Percentiles rank a stretch among this genome's conserved stretches.
Conservation (phyloP, 2,113 vertebrate genomes). For the Entosphenus tridentatus region DNA sequence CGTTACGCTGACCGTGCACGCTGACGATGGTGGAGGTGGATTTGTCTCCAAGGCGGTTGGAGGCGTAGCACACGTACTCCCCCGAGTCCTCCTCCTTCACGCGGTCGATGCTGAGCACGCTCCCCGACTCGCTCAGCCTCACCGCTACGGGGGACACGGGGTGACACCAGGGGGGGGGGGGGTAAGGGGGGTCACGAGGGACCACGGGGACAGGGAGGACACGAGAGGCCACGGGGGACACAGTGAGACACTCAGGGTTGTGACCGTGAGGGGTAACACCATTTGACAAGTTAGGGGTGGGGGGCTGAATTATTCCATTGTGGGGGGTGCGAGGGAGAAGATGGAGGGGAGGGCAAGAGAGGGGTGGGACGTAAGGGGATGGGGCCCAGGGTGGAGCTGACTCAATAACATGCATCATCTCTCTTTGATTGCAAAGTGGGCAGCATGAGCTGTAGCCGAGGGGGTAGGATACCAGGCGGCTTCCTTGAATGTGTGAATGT, state of each 20-base stretch:
- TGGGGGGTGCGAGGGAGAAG: neutral
- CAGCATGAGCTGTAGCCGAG: no score
- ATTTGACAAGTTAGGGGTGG: neutral
- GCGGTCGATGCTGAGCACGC: neutral
- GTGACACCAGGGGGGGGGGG: neutral
- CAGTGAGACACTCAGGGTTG: neutral
- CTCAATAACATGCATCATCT: no score
- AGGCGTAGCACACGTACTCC: neutral
- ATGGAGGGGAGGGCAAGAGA: neutral
- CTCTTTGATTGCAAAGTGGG: no score
- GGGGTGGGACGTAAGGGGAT: neutral
- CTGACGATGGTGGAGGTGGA: neutral
- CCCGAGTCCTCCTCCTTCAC: slow-evolving; percentile 4
- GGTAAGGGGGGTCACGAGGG: neutral
- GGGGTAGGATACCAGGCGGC: no score
- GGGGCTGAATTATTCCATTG: neutral
- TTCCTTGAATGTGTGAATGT: no score
- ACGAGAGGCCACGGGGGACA: neutral
- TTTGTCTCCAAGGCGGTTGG: neutral
- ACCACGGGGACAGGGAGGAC: neutral
- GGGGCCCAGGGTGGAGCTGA: no score
- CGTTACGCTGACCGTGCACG: neutral
- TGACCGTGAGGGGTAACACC: neutral
- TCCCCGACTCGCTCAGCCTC: neutral
- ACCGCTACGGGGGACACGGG: neutral